These are phyloP conservation scores for Cartodere bifasciata DNA, from an alignment of 2,888 invertebrate genomes.

Conservation along the genomic window DNA sequence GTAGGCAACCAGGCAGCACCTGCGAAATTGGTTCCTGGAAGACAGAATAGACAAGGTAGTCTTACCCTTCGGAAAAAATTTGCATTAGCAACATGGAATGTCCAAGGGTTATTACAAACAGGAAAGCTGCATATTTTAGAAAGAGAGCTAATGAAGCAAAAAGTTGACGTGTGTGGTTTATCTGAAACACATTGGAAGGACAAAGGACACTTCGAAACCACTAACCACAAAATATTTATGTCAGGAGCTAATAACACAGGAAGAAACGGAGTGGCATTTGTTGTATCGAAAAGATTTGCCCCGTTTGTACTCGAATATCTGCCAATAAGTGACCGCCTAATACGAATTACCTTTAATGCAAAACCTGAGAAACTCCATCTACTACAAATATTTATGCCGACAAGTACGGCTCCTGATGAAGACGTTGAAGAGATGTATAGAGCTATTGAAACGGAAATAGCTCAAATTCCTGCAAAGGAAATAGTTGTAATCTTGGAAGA, in stretches of 20 bases:
- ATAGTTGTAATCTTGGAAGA: not conserved
- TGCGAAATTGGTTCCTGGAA: conserved; percentile 4
- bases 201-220: conserved; percentile 2
- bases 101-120: not conserved
- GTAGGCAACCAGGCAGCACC: conserved; percentile 3
- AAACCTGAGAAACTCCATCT: conserved; percentile 1
- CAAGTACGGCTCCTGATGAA: conserved; percentile 1
- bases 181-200: conserved; percentile 4
- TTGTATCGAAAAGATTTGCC: conserved; percentile 3
- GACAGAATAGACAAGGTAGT: not conserved
- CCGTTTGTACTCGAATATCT: not conserved
- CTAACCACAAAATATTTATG: not conserved
- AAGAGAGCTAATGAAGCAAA: conserved; percentile 1
- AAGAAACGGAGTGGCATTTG: not conserved
- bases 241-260: conserved; percentile 2
- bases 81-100: conserved; percentile 2
- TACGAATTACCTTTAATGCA: conserved; percentile 1
- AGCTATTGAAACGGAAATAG: not conserved
- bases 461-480: not conserved
- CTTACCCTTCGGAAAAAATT: not conserved
- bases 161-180: conserved; percentile 1
- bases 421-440: conserved; percentile 2
- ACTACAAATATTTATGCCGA: conserved; percentile 4
- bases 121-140: conserved; percentile 3
- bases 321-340: conserved; percentile 2